phyloP scores from a whole-genome alignment of 2,113 vertebrate genomes.

The Puma concolor region DNA sequence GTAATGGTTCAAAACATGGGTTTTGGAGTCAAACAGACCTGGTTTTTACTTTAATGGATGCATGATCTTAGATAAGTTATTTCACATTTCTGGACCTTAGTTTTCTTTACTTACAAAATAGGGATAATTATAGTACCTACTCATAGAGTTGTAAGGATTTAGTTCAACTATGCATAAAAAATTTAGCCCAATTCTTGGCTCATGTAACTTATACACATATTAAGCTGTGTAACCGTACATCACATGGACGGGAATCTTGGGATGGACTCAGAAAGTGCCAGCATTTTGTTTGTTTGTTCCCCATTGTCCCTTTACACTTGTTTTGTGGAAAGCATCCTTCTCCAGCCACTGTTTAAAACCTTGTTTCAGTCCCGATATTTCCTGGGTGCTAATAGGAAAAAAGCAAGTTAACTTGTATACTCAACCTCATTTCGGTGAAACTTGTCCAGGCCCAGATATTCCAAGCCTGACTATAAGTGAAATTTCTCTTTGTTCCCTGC shows the following conservation, averaged over 20 bases:
- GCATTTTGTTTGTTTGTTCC: not conserved
- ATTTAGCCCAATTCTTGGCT: conserved; percentile 28
- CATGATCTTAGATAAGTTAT: conserved; percentile 23
- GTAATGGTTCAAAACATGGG: not conserved
- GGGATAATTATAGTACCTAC: not conserved
- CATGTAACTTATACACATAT: conserved; percentile 31
- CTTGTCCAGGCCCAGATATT: not conserved
- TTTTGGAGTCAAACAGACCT: not conserved
- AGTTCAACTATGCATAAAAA: conserved; percentile 34
- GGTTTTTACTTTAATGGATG: conserved; percentile 40
- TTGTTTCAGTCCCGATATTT: not conserved
- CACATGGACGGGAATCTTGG: conserved; percentile 23
- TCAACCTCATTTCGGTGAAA: not conserved
- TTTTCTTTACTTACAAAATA: conserved; percentile 58
- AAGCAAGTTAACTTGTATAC: not conserved
- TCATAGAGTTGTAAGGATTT: conserved; percentile 48
- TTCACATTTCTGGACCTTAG: not conserved
- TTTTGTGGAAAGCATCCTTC: conserved; percentile 42
- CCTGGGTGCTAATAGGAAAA: not conserved
- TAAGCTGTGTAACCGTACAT: not conserved
- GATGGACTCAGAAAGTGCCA: conserved; percentile 13
- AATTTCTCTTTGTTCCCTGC: not conserved
- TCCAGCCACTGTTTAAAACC: conserved; percentile 10
- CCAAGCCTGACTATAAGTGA: not conserved
- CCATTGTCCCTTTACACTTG: not conserved